Evolutionary conservation across 2,888 invertebrate species (phyloP), one percentile per base, ranked within the genome.

Genomic region (Acrobasis consociella): DNA sequence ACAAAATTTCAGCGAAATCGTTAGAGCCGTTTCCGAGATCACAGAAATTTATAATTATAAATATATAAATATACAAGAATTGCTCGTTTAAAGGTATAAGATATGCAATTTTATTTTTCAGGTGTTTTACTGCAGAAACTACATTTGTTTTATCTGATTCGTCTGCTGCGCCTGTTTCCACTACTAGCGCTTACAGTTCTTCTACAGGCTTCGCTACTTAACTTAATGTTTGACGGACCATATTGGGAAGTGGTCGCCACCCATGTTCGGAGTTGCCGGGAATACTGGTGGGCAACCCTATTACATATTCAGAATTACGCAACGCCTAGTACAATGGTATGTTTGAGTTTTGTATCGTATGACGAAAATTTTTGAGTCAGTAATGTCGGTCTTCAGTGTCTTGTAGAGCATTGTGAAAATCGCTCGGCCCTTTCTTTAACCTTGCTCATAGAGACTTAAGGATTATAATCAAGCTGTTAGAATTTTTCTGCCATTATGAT

Each of bases 241-340:
- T 46, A 85, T 75, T 75, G 94, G 93, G 9, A 82, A 76, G 3
- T 67, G 75, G 62, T 93, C 79, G 87, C 71, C 31, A 0, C 38
- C 2, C 61, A 71, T 52, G 73, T 73, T 0, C 64, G 76, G 64
- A 60, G 51, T 37, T 76, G 76, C 55, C 65, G 79, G 31, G 49
- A 17, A 2, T 69, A 76, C 60, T 88, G 87, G 87, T 87, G 87
- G 87, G 58, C 76, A 0, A 80, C 86, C 0, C 62, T 87, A 16
- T 64, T 87, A 10, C 77, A 85, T 62, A 67, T 86, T 22, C 86
- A 87, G 64, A 88, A 87, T 64, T 82, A 71, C 51, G 68, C 82
- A 2, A 74, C 75, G 16, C 62, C 72, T 5, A 16, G 7, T 0
- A 55, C 66, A 0, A 71, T 76, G 64, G 85, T 85, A 62, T 67